Base-by-base conservation (phyloP, 2,888 invertebrate genomes). In the Epirrita christyi region DNA sequence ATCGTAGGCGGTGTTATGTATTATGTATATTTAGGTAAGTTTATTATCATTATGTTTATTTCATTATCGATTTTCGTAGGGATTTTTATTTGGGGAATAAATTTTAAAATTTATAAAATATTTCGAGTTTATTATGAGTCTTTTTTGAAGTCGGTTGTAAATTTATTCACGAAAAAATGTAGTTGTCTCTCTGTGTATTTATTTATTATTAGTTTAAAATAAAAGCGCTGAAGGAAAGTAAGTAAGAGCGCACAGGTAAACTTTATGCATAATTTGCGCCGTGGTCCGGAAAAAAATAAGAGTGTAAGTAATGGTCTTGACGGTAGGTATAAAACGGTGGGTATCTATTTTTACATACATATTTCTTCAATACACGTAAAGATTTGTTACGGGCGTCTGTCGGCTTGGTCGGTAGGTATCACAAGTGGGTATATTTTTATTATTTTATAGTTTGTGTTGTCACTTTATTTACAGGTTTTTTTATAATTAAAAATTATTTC, bases 361-460 rank as follows among this genome's bases (percentile, higher is more conserved):
- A 63, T 63, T 46, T 68, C 29, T 60, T 52, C 40, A 55, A 61
- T 51, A 66, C 60, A 61, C 32, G 13, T 9, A 43, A 45, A 32
- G 34, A 40, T 52, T 38, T 44, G 15, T 21, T 44, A 51, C 53
- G 68, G n/a, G 70, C 75, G 82, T 78, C 79, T 44, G n/a, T 75
- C 80, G 82, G 83, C 80, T 80, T 64, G 83, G 81, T 84, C 79
- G 84, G 84, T 82, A 82, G 85, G 85, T 85, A 85, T 81, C 29
- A 11, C 40, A 53, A 63, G 66, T 61, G 65, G 65, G 62, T 62
- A 64, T 64, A 46, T 15, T 54, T 59, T 52, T 57, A 55, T 60
- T 62, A 50, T 55, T 64, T 56, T 28, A 34, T 32, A 48, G 42
- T 37, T 45, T 55, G 37, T 59, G 46, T 63, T 38, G 43, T 55